Conservation (phyloP, 1,140 invertebrate genomes). For the Bombyx mori region ASM3026992v2 NC_085131.1:11817501-11818000, state of each 20-base stretch:
- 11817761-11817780: slow-evolving; percentile 70
- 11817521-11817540: slow-evolving; percentile 79
- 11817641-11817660: slow-evolving; percentile 32
- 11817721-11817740: slow-evolving; percentile 70
- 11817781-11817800: slow-evolving; percentile 75
- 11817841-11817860: slow-evolving; percentile 69
- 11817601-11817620: slow-evolving; percentile 34
- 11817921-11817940: slow-evolving; percentile 71
- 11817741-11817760: slow-evolving; percentile 62
- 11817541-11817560: slow-evolving; percentile 78
- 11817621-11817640: slow-evolving; percentile 49
- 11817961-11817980: slow-evolving; percentile 43
- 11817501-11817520: slow-evolving; percentile 88
- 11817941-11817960: slow-evolving; percentile 67
- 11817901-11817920: slow-evolving; percentile 73
- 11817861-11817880: slow-evolving; percentile 74
- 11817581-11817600: slow-evolving; percentile 76
- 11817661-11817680: slow-evolving; percentile 60
- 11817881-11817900: slow-evolving; percentile 75
- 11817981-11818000: slow-evolving; percentile 69
- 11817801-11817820: slow-evolving; percentile 71
- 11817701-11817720: slow-evolving; percentile 37
- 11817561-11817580: slow-evolving; percentile 87
- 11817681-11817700: slow-evolving; percentile 13
- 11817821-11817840: slow-evolving; percentile 70